Conservation (phyloP, 2,888 invertebrate genomes). For the Parnassius orleans region DNA sequence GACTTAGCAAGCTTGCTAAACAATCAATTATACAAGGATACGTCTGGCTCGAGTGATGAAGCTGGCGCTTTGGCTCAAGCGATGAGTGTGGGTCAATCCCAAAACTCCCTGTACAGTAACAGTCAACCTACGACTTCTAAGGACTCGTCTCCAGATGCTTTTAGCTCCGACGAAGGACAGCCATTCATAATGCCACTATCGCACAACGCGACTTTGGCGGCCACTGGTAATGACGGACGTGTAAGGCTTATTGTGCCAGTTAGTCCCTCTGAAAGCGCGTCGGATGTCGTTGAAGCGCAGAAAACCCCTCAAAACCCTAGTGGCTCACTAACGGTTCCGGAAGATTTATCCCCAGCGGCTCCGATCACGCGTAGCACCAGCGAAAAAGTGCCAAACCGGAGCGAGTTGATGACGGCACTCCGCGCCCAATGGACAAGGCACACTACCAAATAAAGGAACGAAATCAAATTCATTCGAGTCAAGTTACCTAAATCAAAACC, state of each 20-base stretch:
- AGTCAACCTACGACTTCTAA: slow-evolving; percentile 74
- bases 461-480: slow-evolving; percentile 39
- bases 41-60: slow-evolving; percentile 47
- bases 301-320: slow-evolving; percentile 47
- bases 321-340: slow-evolving; percentile 77
- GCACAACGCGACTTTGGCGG: slow-evolving; percentile 82
- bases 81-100: slow-evolving; percentile 64
- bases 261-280: slow-evolving; percentile 68
- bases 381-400: slow-evolving; percentile 92
- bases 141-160: slow-evolving; percentile 56
- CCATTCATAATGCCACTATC: slow-evolving; percentile 86
- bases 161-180: slow-evolving; percentile 64
- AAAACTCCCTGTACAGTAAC: slow-evolving; percentile 58
- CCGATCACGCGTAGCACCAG: slow-evolving; percentile 90
- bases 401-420: slow-evolving; percentile 91
- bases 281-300: slow-evolving; percentile 53
- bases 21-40: slow-evolving; percentile 48
- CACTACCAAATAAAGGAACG: slow-evolving; percentile 86
- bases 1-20: slow-evolving; percentile 56
- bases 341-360: slow-evolving; percentile 78
- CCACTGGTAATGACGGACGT: slow-evolving; percentile 82
- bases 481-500: slow-evolving; percentile 42
- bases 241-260: slow-evolving; percentile 83
- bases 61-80: slow-evolving; percentile 50
- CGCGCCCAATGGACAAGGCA: slow-evolving; percentile 92